Conservation (phyloP, 2,113 vertebrate species). For the Laticauda laticaudata region DNA sequence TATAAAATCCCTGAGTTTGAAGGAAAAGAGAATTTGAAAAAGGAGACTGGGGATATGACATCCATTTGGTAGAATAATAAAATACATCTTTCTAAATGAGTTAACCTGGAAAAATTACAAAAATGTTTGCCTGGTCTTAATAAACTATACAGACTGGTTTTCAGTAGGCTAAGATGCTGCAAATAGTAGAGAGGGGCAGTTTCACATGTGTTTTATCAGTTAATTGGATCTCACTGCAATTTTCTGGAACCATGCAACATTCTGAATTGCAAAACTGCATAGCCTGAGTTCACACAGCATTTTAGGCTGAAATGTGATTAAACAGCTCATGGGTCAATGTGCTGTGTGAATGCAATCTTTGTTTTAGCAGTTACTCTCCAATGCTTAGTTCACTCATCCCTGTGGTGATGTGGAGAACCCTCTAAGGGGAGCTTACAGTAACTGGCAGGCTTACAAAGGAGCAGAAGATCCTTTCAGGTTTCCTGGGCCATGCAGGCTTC, state of each 20-base stretch:
- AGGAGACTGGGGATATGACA: background rate
- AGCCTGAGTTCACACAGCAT: background rate
- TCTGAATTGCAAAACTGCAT: background rate
- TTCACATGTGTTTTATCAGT: background rate
- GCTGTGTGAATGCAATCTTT: background rate
- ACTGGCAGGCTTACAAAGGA: background rate
- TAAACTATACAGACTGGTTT: background rate
- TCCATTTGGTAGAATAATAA: background rate
- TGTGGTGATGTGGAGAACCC: background rate
- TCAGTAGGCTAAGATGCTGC: background rate
- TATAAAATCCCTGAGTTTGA: background rate
- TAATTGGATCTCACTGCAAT: background rate
- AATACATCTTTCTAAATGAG: background rate
- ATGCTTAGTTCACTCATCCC: background rate
- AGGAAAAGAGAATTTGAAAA: background rate
- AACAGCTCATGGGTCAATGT: background rate
- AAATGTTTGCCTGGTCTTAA: background rate
- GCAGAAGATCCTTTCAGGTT: background rate
- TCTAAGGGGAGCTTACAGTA: background rate
- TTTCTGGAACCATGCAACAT: background rate
- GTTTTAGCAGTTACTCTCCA: background rate
- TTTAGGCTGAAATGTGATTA: background rate
- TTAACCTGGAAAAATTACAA: background rate
- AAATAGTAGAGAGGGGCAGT: background rate
- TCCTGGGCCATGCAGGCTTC: background rate